Percentiles rank a stretch among this genome's conserved stretches.
Evolutionary conservation across 1,140 invertebrate genomes (phyloP).

Genomic region (Ips nitidus): DNA sequence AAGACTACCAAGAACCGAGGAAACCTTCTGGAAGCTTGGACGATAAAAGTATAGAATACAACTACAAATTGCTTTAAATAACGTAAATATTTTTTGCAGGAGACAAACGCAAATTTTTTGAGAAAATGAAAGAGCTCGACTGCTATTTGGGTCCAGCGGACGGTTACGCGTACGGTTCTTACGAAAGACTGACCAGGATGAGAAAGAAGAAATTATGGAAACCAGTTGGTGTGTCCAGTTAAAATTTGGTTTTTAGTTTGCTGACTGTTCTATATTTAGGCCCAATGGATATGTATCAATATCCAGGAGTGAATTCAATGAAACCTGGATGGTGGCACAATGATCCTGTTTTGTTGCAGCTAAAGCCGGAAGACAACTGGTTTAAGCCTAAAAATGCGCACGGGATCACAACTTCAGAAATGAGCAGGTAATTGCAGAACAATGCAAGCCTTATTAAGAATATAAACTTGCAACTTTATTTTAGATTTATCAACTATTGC

Average conservation of each 20-base stretch:
- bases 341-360: slow-evolving; percentile 30
- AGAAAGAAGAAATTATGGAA: slow-evolving; percentile 42
- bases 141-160: slow-evolving; percentile 44
- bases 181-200: slow-evolving; percentile 40
- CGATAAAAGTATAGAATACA: not conserved
- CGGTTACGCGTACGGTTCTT: slow-evolving; percentile 45
- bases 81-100: not conserved
- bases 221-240: slow-evolving; percentile 39
- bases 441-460: not conserved
- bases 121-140: slow-evolving; percentile 42
- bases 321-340: slow-evolving; percentile 41
- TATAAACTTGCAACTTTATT: slow-evolving; percentile 2
- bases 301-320: slow-evolving; percentile 43
- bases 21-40: slow-evolving; percentile 17
- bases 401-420: slow-evolving; percentile 31
- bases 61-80: not conserved
- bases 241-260: slow-evolving; percentile 4
- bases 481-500: slow-evolving; percentile 34
- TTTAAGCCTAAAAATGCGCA: slow-evolving; percentile 25
- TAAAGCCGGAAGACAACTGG: slow-evolving; percentile 35
- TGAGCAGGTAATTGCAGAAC: slow-evolving; percentile 14
- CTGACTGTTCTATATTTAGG: slow-evolving; percentile 17
- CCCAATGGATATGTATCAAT: slow-evolving; percentile 43
- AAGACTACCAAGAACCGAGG: slow-evolving; percentile 42
- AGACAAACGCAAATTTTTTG: slow-evolving; percentile 30